Evolutionary conservation across 30 jellyfish, hydroid and myxozoan genomes (phyloP), one percentile per base, ranked within the genome.

Genomic region (Calvadosia cruxmelitensis): DNA sequence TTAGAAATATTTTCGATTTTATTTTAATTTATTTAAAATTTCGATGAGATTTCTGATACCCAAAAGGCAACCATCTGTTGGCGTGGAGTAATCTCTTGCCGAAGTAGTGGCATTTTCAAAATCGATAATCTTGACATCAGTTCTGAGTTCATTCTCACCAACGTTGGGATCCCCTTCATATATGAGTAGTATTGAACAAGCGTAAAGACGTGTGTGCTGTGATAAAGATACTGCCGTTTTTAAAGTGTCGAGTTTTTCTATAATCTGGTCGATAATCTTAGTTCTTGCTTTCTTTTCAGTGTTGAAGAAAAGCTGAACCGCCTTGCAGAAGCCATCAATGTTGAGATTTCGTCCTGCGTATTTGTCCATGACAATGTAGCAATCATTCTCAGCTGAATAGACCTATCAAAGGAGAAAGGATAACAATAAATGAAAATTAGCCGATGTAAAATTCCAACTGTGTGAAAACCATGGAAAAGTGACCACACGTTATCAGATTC

Each of bases 121-220:
- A 69, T 88, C 97, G 51, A 88, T 81, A 86, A 88, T 88, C 26
- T 87, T 82, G 15, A 88, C 82, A 24, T 69, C 93, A 29, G 76
- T 69, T 2, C 49, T 34, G 12, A 76, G 68, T 7, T 71, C 82
- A 7, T 2, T 23, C 28, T 26, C 25, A 33, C 27, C 31, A 15
- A 42, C 52, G 31, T 31, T 62, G 23, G 53, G 7, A 31, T 73
- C 88, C 2, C 86, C 97, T 28, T 88, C 97, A 57, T 88, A 88
- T 79, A 88, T 57, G 57, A 88, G 29, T 81, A 88, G 48, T 64
- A 88, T 49, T 27, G 97, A 88, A 30, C 94, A 67, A 53, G 94
- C 63, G 77, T 81, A 88, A 72, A 88, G 75, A 23, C 97, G 52
- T 63, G 66, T 78, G 16, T 79, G 27, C 23, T 76, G 66, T 10